Evolutionary conservation across 92 coral and sea anemone genomes (phyloP).

Genomic region (Micromussa lordhowensis): DNA sequence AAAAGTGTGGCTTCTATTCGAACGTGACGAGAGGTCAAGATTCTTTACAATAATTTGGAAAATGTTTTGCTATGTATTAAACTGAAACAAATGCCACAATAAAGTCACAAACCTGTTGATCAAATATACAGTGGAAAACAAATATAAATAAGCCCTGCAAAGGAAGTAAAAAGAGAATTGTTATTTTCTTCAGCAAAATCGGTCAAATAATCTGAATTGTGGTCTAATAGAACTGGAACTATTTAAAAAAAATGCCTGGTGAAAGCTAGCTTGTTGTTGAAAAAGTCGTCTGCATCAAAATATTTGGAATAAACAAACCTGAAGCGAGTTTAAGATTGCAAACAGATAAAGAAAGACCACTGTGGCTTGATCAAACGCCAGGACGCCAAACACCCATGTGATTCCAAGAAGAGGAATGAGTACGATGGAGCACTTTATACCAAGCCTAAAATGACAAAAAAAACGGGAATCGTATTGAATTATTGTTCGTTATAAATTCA

Average conservation of each 20-base stretch:
- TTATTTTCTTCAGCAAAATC: background rate
- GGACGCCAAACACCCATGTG: constrained; percentile 91
- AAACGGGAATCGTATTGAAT: background rate
- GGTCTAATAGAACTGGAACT: no score
- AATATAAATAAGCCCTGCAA: constrained; percentile 72
- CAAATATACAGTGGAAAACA: constrained; percentile 70
- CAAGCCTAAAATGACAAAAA: constrained; percentile 36
- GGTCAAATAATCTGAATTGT: no score
- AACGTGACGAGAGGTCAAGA: background rate
- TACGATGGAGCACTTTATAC: constrained; percentile 69
- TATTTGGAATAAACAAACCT: constrained; percentile 58
- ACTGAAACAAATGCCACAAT: background rate
- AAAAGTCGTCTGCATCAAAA: background rate
- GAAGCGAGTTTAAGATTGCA: constrained; percentile 87
- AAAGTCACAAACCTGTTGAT: constrained; percentile 61
- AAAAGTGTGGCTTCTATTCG: background rate
- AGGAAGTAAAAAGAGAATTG: background rate
- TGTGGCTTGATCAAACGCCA: constrained; percentile 67
- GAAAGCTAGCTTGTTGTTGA: background rate
- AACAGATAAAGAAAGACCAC: constrained; percentile 80
- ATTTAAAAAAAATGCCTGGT: background rate
- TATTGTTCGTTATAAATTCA: background rate
- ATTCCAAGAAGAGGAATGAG: constrained; percentile 84
- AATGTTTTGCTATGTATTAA: background rate
- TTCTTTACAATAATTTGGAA: background rate